Evolutionary conservation across 1,140 invertebrate species (phyloP).

Genomic region (Magallana gigas): DNA sequence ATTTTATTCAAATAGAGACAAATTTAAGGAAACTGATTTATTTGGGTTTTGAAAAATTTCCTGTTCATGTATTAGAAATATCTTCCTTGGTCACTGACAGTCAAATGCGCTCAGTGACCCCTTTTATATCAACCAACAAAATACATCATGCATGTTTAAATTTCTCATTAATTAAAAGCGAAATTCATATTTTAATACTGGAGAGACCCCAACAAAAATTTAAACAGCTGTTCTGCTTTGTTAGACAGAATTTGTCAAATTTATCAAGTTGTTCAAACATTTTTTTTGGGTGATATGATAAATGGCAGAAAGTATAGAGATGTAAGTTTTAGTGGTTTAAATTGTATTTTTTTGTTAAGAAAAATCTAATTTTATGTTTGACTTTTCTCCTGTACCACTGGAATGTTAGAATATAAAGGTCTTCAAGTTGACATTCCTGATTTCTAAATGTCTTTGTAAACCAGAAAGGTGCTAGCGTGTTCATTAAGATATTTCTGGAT

Average conservation of each 20-base stretch:
- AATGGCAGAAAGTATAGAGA: too few relatives aligned
- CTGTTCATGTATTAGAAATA: neutral
- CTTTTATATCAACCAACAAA: neutral
- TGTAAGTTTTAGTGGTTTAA: too few relatives aligned
- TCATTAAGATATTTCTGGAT: neutral
- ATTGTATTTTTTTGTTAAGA: too few relatives aligned
- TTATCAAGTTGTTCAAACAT: too few relatives aligned
- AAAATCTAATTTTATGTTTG: too few relatives aligned
- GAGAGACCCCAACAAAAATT: neutral
- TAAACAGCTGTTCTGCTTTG: neutral
- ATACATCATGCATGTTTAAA: neutral
- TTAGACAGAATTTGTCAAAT: too few relatives aligned
- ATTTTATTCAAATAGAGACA: too few relatives aligned
- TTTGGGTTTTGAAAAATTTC: neutral
- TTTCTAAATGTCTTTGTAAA: neutral
- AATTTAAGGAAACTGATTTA: too few relatives aligned
- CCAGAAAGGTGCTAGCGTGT: conserved; percentile 21
- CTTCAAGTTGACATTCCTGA: neutral
- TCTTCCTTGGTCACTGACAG: neutral
- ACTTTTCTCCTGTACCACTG: too few relatives aligned
- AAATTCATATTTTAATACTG: neutral
- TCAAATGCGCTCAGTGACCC: neutral
- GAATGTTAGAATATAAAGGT: too few relatives aligned
- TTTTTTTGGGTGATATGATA: too few relatives aligned
- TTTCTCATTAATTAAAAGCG: neutral